Conservation (phyloP, 2,797 vertebrate genomes). For the Protosalanx chinensis region DNA sequence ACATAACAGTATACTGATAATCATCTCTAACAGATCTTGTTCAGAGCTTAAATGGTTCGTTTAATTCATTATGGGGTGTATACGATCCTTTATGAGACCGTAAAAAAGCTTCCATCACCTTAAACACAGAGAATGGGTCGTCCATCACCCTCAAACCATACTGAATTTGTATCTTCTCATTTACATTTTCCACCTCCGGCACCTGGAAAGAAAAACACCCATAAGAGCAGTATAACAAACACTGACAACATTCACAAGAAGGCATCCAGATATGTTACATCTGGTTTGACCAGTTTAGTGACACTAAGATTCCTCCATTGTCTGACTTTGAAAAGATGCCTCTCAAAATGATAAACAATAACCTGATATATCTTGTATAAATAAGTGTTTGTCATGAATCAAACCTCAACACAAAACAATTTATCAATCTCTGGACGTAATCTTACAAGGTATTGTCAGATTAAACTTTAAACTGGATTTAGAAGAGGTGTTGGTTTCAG, state of each 20-base stretch:
- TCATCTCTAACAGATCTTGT: not conserved
- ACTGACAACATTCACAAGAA: conserved; percentile 48
- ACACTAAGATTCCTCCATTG: conserved; percentile 3
- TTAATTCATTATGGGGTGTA: too few species aligned
- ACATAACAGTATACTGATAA: conserved; percentile 19
- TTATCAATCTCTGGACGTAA: not conserved
- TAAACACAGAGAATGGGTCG: conserved; percentile 31
- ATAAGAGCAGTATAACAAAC: conserved; percentile 47
- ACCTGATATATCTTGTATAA: not conserved
- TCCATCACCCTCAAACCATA: not conserved
- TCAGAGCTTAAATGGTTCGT: conserved; percentile 1
- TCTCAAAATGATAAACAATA: not conserved
- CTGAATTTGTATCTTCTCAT: conserved; percentile 33
- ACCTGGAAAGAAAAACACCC: conserved; percentile 15
- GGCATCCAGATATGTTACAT: conserved; percentile 57
- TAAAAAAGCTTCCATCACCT: not conserved
- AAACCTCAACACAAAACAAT: not conserved
- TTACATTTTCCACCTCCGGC: conserved; percentile 33
- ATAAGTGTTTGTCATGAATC: conserved; percentile 11
- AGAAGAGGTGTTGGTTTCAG: conserved; percentile 30
- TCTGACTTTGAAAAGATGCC: conserved; percentile 8
- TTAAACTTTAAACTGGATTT: conserved; percentile 7
- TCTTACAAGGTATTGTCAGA: conserved; percentile 6
- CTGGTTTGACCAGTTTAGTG: conserved; percentile 46
- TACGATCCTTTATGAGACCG: conserved; percentile 10